Conservation (phyloP, 2,888 invertebrate species). For the Diarsia dahlii region DNA sequence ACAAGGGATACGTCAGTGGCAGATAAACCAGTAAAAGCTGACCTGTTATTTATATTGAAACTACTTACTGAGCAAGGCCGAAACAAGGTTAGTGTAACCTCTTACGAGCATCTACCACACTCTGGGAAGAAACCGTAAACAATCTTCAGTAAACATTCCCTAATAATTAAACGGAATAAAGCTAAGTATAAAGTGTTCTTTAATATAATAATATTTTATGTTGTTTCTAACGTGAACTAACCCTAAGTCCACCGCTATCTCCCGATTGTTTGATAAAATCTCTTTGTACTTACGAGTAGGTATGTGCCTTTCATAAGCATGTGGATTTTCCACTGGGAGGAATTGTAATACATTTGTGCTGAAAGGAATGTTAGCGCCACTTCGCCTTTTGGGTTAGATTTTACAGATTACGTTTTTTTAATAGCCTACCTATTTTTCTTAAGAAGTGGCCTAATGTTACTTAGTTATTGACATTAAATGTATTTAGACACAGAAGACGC, state of each 20-base stretch:
- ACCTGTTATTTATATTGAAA: background rate
- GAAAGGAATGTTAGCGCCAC: background rate
- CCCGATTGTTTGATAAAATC: constrained; percentile 30
- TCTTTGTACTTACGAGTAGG: too few relatives aligned
- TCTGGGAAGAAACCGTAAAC: background rate
- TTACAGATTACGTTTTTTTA: background rate
- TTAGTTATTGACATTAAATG: background rate
- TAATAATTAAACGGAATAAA: background rate
- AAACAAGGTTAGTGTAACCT: background rate
- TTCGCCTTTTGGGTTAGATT: background rate
- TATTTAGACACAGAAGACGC: background rate
- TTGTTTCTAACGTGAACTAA: constrained; percentile 7
- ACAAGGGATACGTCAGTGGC: background rate
- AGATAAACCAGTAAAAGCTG: background rate
- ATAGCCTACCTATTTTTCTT: background rate
- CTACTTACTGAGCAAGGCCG: too few relatives aligned
- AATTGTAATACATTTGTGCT: background rate
- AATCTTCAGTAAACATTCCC: background rate
- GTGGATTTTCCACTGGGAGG: constrained; percentile 2
- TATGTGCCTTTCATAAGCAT: constrained; percentile 4
- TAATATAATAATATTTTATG: too few relatives aligned
- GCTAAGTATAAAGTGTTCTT: background rate
- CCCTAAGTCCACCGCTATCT: constrained; percentile 26
- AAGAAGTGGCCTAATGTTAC: background rate
- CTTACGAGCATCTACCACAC: too few relatives aligned